Conservation (phyloP, 2,113 vertebrate genomes). For the Lanius collurio region DNA sequence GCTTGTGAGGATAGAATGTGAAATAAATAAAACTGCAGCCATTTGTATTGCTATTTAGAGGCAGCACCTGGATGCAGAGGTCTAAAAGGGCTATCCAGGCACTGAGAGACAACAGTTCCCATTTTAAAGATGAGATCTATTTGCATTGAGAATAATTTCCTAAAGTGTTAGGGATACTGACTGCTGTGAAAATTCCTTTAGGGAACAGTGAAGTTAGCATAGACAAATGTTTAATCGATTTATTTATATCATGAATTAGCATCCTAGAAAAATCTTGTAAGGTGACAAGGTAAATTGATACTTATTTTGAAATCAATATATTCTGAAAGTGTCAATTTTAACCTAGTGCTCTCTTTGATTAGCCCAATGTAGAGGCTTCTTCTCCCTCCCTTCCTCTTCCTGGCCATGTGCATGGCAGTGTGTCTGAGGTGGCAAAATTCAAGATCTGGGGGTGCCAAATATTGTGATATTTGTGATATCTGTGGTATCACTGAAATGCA, state of each 20-base stretch:
- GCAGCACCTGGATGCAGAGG: background rate
- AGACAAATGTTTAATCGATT: background rate
- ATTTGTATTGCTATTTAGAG: background rate
- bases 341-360: background rate
- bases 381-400: background rate
- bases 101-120: background rate
- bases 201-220: background rate
- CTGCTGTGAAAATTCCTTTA: background rate
- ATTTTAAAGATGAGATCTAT: background rate
- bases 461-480: background rate
- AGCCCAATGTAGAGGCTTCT: background rate
- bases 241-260: background rate
- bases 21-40: background rate
- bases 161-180: background rate
- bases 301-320: background rate
- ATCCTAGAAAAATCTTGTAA: background rate
- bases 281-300: background rate
- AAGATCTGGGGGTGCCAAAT: background rate
- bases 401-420: background rate
- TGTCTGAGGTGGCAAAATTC: background rate
- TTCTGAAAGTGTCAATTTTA: background rate
- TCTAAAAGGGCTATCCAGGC: background rate
- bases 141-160: background rate
- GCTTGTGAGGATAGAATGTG: background rate
- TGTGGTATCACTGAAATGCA: no score